These are phyloP conservation scores for Poecilia gillii DNA, from an alignment of 2,797 vertebrate genomes.

Conservation along the genomic window DNA sequence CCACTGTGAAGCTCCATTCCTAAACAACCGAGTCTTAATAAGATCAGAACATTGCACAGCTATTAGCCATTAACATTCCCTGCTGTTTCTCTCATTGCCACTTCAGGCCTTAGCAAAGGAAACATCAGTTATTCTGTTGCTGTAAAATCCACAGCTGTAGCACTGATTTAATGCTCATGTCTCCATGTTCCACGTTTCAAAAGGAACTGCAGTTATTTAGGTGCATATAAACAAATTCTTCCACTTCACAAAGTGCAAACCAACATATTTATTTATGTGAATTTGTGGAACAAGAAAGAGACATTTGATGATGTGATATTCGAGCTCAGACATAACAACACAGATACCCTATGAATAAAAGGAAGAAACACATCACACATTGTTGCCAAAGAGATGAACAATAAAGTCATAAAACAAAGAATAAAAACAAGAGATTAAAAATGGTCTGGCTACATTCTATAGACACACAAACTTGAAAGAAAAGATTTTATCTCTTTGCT, in stretches of 20 bases:
- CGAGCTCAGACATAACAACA: neutral
- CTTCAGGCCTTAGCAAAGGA: constrained; percentile 14
- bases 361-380: neutral
- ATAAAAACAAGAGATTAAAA: neutral
- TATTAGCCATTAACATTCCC: constrained; percentile 32
- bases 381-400: neutral
- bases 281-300: neutral
- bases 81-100: constrained; percentile 21
- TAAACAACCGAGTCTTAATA: constrained; percentile 43
- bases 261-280: neutral
- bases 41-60: constrained; percentile 24
- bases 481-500: constrained; percentile 5
- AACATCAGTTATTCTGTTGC: neutral
- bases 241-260: neutral
- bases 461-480: neutral
- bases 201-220: neutral
- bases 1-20: constrained; percentile 38
- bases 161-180: neutral
- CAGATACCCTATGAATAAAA: neutral
- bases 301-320: neutral
- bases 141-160: neutral
- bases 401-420: no score
- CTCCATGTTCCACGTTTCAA: neutral
- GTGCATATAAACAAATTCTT: neutral
- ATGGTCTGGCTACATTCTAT: neutral